These are phyloP conservation scores for Napeogenes sylphis DNA, from an alignment of 2,888 invertebrate species.

Conservation along the genomic window DNA sequence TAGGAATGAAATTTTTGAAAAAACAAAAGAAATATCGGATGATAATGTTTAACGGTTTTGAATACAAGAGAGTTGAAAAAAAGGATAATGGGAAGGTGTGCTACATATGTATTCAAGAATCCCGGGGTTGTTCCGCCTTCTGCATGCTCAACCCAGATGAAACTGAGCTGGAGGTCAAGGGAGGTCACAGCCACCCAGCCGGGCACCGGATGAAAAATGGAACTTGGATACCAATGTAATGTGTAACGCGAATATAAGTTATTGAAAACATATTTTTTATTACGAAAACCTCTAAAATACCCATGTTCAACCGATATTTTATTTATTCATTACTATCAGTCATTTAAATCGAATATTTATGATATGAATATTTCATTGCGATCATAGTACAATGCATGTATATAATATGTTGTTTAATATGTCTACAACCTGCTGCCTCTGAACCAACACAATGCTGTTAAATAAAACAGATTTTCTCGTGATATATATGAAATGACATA, in stretches of 20 bases:
- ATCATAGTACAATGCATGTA: not conserved
- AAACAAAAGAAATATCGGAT: slow-evolving; percentile 46
- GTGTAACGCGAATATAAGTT: not conserved
- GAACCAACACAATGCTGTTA: too few relatives aligned
- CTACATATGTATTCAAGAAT: slow-evolving; percentile 45
- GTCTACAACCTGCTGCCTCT: too few relatives aligned
- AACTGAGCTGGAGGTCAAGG: slow-evolving; percentile 26
- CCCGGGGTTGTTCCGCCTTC: slow-evolving; percentile 42
- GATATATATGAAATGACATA: too few relatives aligned
- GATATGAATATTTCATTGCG: too few relatives aligned
- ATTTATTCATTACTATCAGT: too few relatives aligned
- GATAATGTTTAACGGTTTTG: slow-evolving; percentile 39
- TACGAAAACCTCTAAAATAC: not conserved
- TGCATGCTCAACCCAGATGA: slow-evolving; percentile 35
- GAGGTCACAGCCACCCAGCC: slow-evolving; percentile 35
- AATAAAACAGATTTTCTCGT: too few relatives aligned
- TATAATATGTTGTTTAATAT: too few relatives aligned
- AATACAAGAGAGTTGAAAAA: slow-evolving; percentile 43
- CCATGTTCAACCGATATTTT: too few relatives aligned
- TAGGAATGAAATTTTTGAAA: slow-evolving; percentile 36
- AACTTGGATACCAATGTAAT: slow-evolving; percentile 3
- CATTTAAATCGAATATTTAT: too few relatives aligned
- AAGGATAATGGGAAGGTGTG: slow-evolving; percentile 43
- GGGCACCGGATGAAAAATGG: slow-evolving; percentile 3
- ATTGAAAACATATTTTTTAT: not conserved